Percentiles rank a stretch among this genome's conserved stretches.
phyloP scores from a whole-genome alignment of 2,888 invertebrate genomes.

The Adineta ricciae region DNA sequence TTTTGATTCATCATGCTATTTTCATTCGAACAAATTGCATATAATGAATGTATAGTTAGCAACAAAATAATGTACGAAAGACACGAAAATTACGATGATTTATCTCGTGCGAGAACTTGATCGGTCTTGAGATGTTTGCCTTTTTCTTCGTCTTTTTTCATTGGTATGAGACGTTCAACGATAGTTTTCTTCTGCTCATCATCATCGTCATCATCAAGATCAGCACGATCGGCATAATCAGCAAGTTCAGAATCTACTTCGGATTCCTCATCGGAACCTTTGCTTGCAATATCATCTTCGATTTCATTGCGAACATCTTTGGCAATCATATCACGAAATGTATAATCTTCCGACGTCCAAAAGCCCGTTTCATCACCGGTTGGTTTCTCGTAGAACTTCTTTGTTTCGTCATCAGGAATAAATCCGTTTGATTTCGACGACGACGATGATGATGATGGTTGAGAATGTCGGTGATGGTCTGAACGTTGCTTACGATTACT shows the following conservation, averaged over 20 bases:
- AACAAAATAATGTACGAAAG: not conserved
- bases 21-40: too few species aligned
- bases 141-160: not conserved
- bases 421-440: not conserved
- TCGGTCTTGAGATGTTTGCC: not conserved
- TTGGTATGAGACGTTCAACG: not conserved
- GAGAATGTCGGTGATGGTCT: not conserved
- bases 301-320: not conserved
- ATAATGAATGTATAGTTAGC: too few species aligned
- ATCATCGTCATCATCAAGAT: not conserved
- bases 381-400: not conserved
- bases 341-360: not conserved
- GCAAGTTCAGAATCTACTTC: not conserved
- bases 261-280: not conserved
- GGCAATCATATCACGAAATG: not conserved
- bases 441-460: not conserved
- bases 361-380: not conserved
- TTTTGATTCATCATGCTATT: too few species aligned
- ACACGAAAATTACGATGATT: not conserved
- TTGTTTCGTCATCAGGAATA: not conserved
- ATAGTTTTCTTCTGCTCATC: not conserved
- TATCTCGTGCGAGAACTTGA: not conserved
- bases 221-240: not conserved
- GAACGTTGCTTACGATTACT: not conserved
- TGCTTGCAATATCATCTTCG: conserved; percentile 1